These are phyloP conservation scores for Eublepharis macularius DNA, from an alignment of 2,113 vertebrate genomes.

Conservation along the genomic window DNA sequence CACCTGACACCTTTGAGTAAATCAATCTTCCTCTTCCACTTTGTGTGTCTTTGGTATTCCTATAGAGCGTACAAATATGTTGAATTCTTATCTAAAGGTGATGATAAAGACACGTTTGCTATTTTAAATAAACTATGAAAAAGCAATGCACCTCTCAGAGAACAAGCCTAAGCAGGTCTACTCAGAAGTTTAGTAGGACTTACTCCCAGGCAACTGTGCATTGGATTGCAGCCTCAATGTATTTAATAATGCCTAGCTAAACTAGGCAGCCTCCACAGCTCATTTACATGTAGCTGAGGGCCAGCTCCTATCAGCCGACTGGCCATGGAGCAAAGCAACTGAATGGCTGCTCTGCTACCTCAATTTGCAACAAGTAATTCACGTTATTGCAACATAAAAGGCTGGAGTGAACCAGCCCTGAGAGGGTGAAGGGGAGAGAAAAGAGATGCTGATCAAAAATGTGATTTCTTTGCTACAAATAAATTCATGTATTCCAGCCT, in stretches of 20 bases:
- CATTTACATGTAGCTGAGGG: not conserved
- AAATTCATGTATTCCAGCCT: not conserved
- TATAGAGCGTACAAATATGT: slow-evolving; percentile 26
- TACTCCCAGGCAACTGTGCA: no score
- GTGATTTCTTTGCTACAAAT: not conserved
- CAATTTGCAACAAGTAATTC: not conserved
- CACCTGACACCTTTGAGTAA: not conserved
- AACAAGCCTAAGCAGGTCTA: no score
- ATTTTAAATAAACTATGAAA: slow-evolving; percentile 4
- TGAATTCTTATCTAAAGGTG: not conserved
- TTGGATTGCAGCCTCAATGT: not conserved
- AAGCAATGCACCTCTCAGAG: not conserved
- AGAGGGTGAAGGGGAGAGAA: not conserved
- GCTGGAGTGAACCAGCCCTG: not conserved
- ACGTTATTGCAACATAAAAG: not conserved
- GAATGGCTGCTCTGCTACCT: not conserved
- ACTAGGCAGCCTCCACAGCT: slow-evolving; percentile 10
- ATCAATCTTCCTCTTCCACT: not conserved
- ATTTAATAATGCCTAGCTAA: not conserved
- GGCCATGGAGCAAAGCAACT: not conserved
- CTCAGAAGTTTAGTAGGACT: no score
- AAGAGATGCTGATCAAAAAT: not conserved
- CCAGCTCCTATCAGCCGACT: not conserved
- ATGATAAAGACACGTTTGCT: not conserved
- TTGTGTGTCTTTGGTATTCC: slow-evolving; percentile 9